Base-by-base conservation (phyloP, 2,797 vertebrate species). In the Gallirallus australis region DNA sequence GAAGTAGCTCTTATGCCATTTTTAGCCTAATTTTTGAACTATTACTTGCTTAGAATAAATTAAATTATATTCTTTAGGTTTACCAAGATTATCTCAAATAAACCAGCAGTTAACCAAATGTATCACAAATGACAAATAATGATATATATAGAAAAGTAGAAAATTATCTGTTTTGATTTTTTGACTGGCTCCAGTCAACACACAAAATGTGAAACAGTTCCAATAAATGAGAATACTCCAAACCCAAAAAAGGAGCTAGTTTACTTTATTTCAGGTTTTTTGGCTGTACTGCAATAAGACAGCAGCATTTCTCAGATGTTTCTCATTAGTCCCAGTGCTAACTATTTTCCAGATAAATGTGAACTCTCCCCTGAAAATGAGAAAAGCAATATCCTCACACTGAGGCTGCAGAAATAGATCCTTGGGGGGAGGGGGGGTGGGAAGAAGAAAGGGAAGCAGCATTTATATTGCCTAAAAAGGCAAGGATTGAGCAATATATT, bases 221-320 rank as follows among this genome's bases (percentile, higher is more conserved):
- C n/a, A 76, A 33, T 66, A 64, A 88, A 75, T 48, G 16, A 96
- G 35, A 86, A 59, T 35, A 19, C 31, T 83, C 20, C 39, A 66
- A 88, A 59, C 27, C 85, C 91, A 72, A 91, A 93, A 92, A 95
- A 86, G 82, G 73, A 96, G 40, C 20, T 76, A 69, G 30, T 82
- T 94, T 88, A 30, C 81, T 94, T 91, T 82, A 35, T 57, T 88
- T 79, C 35, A 66, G 33, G 8, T 25, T 93, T 91, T 90, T 94
- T 95, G 90, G 82, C 93, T 60, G 37, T 64, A 57, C 25, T 83
- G 28, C 6, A 25, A 78, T 95, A 97, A 90, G 86, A 77, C 81
- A 85, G 40, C 37, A 89, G 42, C 70, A 47, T 84, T 93, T 92
- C 52, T 95, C 93, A 90, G 83, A 89, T 92, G 94, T 90, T 95